Conservation (phyloP, 2,888 invertebrate species). For the Mellilla xanthometata region DNA sequence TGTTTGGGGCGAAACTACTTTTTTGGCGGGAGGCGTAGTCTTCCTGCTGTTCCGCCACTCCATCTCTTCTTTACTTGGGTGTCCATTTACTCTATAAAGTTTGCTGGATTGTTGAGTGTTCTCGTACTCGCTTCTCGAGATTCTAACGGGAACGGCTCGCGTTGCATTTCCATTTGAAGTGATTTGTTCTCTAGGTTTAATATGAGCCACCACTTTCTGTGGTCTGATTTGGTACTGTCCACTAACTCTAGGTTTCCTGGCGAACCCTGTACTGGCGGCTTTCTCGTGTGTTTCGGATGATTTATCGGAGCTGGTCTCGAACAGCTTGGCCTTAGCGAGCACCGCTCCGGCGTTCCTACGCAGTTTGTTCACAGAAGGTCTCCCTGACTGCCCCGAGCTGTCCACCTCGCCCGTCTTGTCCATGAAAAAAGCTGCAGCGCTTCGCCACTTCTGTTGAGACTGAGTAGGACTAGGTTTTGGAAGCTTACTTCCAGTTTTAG, state of each 20-base stretch:
- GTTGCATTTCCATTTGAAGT: conserved; percentile 35
- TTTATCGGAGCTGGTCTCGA: conserved; percentile 83
- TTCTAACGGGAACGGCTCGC: conserved; percentile 42
- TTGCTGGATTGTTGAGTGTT: conserved; percentile 32
- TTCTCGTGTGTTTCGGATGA: conserved; percentile 68
- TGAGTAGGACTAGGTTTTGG: conserved; percentile 50
- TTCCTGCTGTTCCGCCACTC: conserved; percentile 55
- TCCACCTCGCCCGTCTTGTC: conserved; percentile 72
- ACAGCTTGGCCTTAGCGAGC: conserved; percentile 89
- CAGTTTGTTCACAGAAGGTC: conserved; percentile 88
- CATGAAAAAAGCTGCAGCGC: conserved; percentile 81
- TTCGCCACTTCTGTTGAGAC: conserved; percentile 75
- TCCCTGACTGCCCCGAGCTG: conserved; percentile 76
- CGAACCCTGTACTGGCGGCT: conserved; percentile 57
- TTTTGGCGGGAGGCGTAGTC: conserved; percentile 57
- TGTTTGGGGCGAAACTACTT: conserved; percentile 57
- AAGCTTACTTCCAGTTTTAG: conserved; percentile 41
- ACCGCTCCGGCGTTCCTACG: conserved; percentile 91
- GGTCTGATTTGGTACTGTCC: conserved; percentile 50
- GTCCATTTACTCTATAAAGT: conserved; percentile 35
- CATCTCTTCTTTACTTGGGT: conserved; percentile 47
- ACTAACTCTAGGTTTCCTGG: conserved; percentile 65
- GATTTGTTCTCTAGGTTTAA: conserved; percentile 52
- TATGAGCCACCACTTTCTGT: conserved; percentile 49
- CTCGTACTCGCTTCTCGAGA: conserved; percentile 35